phyloP scores from a whole-genome alignment of 2,113 vertebrate species.

The Oncorhynchus nerka region DNA sequence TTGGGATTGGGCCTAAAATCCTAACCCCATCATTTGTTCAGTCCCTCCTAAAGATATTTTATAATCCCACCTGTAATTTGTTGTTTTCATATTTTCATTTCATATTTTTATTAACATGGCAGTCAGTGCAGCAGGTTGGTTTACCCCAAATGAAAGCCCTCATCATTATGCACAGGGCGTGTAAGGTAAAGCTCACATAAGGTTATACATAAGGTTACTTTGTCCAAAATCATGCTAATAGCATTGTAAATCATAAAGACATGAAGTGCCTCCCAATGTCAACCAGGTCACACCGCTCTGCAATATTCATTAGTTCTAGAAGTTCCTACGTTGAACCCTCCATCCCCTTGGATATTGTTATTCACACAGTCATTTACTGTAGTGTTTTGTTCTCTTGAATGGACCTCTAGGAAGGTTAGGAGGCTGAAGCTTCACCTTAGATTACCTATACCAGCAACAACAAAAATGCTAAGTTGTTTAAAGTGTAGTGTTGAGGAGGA shows the following conservation, averaged over 20 bases:
- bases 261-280: conserved; percentile 57
- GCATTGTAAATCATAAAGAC: conserved; percentile 61
- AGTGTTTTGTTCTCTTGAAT: conserved; percentile 49
- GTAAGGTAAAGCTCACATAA: conserved; percentile 19
- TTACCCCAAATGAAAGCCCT: conserved; percentile 21
- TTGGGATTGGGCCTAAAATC: no score
- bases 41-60: neutral
- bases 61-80: neutral
- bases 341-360: conserved; percentile 42
- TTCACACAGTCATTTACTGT: conserved; percentile 51
- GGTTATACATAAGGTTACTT: conserved; percentile 29
- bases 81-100: neutral
- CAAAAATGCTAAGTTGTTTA: no score
- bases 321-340: neutral
- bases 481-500: no score
- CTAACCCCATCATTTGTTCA: neutral
- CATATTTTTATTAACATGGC: conserved; percentile 7
- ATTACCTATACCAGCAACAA: no score
- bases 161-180: conserved; percentile 26
- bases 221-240: conserved; percentile 51
- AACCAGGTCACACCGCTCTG: conserved; percentile 40
- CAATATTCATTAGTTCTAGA: conserved; percentile 15
- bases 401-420: conserved; percentile 42
- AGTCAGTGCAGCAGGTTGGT: conserved; percentile 27
- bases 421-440: no score